phyloP scores from a whole-genome alignment of 1,140 invertebrate genomes.

The Tribolium castaneum region DNA sequence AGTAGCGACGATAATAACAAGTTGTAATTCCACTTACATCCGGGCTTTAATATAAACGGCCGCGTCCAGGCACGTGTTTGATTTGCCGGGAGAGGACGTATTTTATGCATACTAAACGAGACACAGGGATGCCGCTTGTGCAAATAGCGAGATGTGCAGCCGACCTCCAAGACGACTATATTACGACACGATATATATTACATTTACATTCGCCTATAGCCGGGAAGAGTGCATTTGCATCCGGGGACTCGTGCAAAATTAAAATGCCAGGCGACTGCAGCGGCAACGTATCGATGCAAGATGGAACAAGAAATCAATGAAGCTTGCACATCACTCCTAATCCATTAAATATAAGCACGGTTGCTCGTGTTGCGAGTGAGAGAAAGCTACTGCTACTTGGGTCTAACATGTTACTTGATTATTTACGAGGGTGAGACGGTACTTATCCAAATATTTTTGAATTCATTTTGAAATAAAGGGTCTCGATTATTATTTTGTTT shows the following conservation, averaged over 20 bases:
- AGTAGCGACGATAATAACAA: constrained; percentile 29
- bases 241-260: constrained; percentile 1
- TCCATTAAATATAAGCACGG: too few relatives aligned
- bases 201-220: constrained; percentile 16
- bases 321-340: too few relatives aligned
- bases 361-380: too few relatives aligned
- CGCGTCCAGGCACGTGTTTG: constrained; percentile 32
- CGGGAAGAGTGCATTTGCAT: constrained; percentile 25
- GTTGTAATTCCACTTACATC: constrained; percentile 35
- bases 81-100: constrained; percentile 23
- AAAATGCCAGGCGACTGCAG: not conserved
- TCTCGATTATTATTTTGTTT: too few relatives aligned
- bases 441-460: too few relatives aligned
- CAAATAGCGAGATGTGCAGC: constrained; percentile 6
- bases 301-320: not conserved
- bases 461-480: too few relatives aligned
- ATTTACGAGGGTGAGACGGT: too few relatives aligned
- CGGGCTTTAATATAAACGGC: constrained; percentile 31
- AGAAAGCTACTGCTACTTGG: too few relatives aligned
- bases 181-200: constrained; percentile 9
- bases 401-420: too few relatives aligned
- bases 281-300: not conserved
- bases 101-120: constrained; percentile 32
- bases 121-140: not conserved
- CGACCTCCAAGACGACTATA: constrained; percentile 16